phyloP scores from a whole-genome alignment of 2,888 invertebrate species.

The Nycteola revayana region DNA sequence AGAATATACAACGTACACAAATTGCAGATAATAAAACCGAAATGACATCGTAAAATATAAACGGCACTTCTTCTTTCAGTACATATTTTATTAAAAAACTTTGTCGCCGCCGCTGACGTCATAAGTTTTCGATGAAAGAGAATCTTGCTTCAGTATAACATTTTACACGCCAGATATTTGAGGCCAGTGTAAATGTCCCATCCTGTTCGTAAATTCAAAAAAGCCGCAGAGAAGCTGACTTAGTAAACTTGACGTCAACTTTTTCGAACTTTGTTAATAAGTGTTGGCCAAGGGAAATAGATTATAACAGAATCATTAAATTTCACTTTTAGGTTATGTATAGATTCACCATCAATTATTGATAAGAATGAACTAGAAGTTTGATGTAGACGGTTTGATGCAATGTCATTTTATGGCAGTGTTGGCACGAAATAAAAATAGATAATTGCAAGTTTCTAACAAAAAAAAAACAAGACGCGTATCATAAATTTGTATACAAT shows the following conservation, averaged over 20 bases:
- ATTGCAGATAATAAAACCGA: constrained; percentile 45
- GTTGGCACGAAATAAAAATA: no score
- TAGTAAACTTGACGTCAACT: no score
- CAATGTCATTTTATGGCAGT: no score
- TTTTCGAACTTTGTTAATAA: no score
- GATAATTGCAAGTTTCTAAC: no score
- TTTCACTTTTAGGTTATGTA: no score
- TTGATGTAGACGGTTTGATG: no score
- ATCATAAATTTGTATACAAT: no score
- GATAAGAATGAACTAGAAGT: no score
- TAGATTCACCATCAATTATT: no score
- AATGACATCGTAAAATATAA: constrained; percentile 51
- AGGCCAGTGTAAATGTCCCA: constrained; percentile 16
- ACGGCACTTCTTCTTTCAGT: constrained; percentile 36
- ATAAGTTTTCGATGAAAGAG: constrained; percentile 28
- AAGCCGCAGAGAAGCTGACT: constrained; percentile 10
- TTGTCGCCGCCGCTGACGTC: constrained; percentile 40
- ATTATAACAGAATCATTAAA: not conserved
- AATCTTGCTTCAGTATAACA: constrained; percentile 60
- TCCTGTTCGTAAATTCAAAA: constrained; percentile 20
- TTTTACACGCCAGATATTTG: constrained; percentile 47
- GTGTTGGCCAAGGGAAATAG: no score
- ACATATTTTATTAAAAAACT: constrained; percentile 51
- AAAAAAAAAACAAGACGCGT: no score
- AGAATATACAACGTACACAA: constrained; percentile 28